Conservation (phyloP, 2,797 vertebrate species). For the Capromys pilorides region DNA sequence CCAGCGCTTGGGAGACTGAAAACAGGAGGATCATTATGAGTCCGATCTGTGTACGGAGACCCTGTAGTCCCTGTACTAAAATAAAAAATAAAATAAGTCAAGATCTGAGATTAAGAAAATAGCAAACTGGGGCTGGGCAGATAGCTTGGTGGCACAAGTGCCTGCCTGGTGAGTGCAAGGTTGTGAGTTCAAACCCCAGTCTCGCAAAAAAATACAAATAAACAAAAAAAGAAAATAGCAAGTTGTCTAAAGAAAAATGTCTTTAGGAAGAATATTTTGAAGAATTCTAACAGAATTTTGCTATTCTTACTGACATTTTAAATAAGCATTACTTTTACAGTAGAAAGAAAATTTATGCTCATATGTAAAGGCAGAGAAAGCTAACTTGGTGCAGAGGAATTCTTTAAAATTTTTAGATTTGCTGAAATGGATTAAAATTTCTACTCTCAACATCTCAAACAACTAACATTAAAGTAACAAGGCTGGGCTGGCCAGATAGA, state of each 20-base stretch:
- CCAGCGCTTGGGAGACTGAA: no score
- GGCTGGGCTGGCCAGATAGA: no score
- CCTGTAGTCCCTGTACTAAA: no score
- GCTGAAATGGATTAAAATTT: conserved; percentile 47
- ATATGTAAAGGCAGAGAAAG: conserved; percentile 38
- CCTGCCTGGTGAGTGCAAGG: no score
- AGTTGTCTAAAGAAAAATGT: not conserved
- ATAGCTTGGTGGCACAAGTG: no score
- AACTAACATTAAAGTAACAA: no score
- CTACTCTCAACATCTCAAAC: not conserved
- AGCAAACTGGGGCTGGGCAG: not conserved
- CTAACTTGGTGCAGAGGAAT: conserved; percentile 8
- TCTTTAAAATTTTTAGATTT: conserved; percentile 27
- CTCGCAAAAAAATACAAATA: no score
- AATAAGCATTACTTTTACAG: conserved; percentile 8
- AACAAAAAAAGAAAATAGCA: no score
- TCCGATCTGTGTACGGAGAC: no score
- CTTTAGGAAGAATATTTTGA: not conserved
- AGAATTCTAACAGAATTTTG: conserved; percentile 17
- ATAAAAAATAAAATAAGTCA: no score
- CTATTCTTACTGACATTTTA: not conserved
- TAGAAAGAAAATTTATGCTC: conserved; percentile 21
- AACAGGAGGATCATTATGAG: no score
- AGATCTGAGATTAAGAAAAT: not conserved
- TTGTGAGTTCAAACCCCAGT: no score